Percentiles rank a stretch among this genome's conserved stretches.
Conservation (phyloP, 2,888 invertebrate genomes). For the Coronaproctus castanopsis region DNA sequence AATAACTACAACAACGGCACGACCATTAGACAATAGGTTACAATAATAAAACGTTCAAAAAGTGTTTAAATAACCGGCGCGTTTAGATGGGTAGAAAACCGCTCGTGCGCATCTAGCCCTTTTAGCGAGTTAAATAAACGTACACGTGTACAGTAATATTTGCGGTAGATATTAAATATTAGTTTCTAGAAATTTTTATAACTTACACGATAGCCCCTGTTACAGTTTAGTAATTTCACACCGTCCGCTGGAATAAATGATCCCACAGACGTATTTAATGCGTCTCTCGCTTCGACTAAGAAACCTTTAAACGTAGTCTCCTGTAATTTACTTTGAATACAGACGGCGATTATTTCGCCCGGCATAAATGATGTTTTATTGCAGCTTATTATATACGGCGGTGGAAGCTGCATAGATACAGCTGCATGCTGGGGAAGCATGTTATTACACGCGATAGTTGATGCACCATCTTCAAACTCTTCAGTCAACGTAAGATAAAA, state of each 20-base stretch:
- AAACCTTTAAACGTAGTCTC: slow-evolving; percentile 37
- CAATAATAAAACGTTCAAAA: too few species aligned
- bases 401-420: not conserved
- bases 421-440: slow-evolving; percentile 45
- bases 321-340: slow-evolving; percentile 1
- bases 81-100: too few species aligned
- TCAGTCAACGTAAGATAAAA: not conserved
- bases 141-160: too few species aligned
- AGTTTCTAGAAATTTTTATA: too few species aligned
- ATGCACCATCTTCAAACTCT: slow-evolving; percentile 32
- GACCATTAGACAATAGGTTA: too few species aligned
- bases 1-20: too few species aligned
- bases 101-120: too few species aligned
- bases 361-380: slow-evolving; percentile 8
- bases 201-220: not conserved
- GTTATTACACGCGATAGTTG: slow-evolving; percentile 38
- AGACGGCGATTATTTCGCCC: slow-evolving; percentile 6
- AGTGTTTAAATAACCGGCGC: too few species aligned
- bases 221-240: not conserved
- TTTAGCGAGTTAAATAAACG: too few species aligned
- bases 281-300: slow-evolving; percentile 41
- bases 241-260: not conserved
- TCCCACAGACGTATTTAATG: not conserved
- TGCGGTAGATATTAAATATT: too few species aligned
- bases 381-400: slow-evolving; percentile 7